Evolutionary conservation across 2,888 invertebrate species (phyloP).

Genomic region (Napeogenes inachia): DNA sequence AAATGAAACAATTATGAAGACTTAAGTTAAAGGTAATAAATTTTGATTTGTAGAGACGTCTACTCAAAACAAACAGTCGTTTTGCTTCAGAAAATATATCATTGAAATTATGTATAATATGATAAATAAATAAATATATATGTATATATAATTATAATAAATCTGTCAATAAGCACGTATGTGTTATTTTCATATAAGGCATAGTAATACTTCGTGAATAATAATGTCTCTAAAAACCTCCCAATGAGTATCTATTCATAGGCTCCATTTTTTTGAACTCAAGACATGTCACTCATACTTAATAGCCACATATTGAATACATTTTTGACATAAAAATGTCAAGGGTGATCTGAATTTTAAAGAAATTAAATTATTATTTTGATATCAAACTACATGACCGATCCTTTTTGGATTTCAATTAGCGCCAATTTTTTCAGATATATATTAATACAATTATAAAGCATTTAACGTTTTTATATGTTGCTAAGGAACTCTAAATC

Average conservation of each 20-base stretch:
- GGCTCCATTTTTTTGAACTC: slow-evolving; percentile 22
- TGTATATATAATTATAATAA: too few species aligned
- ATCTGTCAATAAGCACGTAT: too few species aligned
- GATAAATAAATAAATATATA: too few species aligned
- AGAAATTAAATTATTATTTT: not conserved
- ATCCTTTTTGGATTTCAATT: not conserved
- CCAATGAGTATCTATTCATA: slow-evolving; percentile 16
- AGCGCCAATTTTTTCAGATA: not conserved
- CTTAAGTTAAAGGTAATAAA: too few species aligned
- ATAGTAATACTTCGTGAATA: too few species aligned
- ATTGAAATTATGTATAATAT: too few species aligned
- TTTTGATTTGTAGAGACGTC: too few species aligned
- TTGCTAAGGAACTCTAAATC: not conserved
- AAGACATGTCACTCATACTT: slow-evolving; percentile 30
- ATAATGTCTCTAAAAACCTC: not conserved
- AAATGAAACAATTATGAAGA: too few species aligned
- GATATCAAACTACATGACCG: too few species aligned
- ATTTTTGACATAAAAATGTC: slow-evolving; percentile 26
- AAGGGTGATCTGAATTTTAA: slow-evolving; percentile 8
- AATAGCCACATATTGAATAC: slow-evolving; percentile 30
- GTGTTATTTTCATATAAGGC: too few species aligned
- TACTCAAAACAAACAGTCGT: too few species aligned
- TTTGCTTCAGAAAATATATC: too few species aligned
- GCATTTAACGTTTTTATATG: not conserved
- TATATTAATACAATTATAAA: not conserved